Base-by-base conservation (phyloP, 1,140 invertebrate species). In the Drosophila bipectinata region DNA sequence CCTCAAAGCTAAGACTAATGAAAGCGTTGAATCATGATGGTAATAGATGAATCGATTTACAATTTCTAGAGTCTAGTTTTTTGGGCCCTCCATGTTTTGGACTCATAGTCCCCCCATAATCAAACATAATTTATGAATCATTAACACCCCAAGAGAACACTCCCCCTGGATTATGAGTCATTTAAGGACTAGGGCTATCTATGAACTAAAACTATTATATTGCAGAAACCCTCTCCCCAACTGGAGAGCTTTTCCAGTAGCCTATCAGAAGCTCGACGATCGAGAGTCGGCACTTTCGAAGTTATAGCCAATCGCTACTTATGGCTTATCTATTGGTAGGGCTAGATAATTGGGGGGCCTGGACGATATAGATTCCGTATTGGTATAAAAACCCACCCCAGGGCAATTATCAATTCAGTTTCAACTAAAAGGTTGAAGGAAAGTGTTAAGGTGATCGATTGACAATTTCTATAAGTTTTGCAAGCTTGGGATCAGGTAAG, bases 231-330 rank as follows among this genome's bases (percentile, higher is more conserved):
- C 39, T 26, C 12, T n/a, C 10, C 7, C 7, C 6, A 8, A 24
- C 32, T 62, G 58, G 15, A 28, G 39, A 49, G 9, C 10, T 12
- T 14, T 15, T 28, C 30, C 24, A 53, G 47, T 51, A 63, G 62
- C 63, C 63, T 67, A 69, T 69, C 66, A 69, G 49, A 55, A 48
- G 44, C 32, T 24, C 3, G 49, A 14, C 9, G 49, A 48, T 55
- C 47, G 39, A 39, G 59, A 41, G 30, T 55, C 21, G 21, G 21
- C 21, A 21, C 21, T 21, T 1, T 24, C 12, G 1, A 39, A 48
- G 3, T 21, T 21, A 21, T 21, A 48, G 4, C 66, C 66, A 66
- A 69, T 69, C 21, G 12, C 10, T 47, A 18, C 18, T 12, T 44
- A 6, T 21, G n/a, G 18, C 49, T 48, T 69, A 69, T 69, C 66